Conservation (phyloP, 1,140 invertebrate genomes). For the Limonius californicus region DNA sequence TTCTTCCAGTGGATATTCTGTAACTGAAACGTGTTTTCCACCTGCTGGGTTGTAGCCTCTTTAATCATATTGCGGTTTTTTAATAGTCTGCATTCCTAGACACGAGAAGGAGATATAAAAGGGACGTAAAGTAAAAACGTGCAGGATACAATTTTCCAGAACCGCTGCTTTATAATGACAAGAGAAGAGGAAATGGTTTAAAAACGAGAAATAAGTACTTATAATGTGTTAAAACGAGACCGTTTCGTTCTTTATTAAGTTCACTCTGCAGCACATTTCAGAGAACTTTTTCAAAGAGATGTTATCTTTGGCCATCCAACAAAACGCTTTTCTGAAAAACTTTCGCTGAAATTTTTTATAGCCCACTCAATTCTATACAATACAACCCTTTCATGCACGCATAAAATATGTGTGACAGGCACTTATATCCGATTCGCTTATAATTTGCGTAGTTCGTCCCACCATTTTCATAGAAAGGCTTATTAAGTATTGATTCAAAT, state of each 20-base stretch:
- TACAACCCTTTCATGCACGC: too few relatives aligned
- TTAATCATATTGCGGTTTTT: background rate
- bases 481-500: too few relatives aligned
- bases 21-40: background rate
- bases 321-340: background rate
- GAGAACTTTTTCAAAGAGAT: background rate
- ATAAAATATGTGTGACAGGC: too few relatives aligned
- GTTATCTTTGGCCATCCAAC: background rate
- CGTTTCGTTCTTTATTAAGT: background rate
- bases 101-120: background rate
- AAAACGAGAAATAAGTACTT: slow-evolving; percentile 1
- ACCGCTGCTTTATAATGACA: background rate
- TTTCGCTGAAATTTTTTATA: background rate
- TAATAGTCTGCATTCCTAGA: background rate
- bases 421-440: too few relatives aligned
- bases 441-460: too few relatives aligned
- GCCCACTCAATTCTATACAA: too few relatives aligned
- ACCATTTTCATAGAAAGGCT: too few relatives aligned
- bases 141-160: background rate
- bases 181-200: background rate
- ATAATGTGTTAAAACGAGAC: background rate
- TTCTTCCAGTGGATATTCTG: background rate
- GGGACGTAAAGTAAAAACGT: background rate
- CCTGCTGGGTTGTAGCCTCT: background rate
- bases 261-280: background rate